A percentile compares a stretch with the other conserved stretches of the same genome.
Conservation (phyloP, 2,797 vertebrate species). For the Miichthys miiuy region DNA sequence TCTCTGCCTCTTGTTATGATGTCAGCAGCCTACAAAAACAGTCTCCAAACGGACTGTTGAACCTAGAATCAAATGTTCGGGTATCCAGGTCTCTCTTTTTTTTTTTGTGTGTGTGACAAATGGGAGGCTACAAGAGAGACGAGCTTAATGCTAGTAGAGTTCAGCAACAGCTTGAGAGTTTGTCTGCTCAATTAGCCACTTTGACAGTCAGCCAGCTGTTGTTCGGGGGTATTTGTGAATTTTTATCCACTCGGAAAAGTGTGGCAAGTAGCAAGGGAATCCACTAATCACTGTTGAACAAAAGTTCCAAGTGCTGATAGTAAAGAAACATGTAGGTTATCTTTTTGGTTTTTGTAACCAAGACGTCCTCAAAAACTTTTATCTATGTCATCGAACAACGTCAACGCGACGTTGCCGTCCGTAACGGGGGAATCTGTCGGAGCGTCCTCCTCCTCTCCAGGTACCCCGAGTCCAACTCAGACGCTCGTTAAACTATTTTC, state of each 20-base stretch:
- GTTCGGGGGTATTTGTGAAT: slow-evolving; percentile 3
- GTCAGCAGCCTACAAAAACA: slow-evolving; percentile 46
- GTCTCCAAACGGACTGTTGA: slow-evolving; percentile 41
- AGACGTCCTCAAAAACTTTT: background rate
- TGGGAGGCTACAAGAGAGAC: background rate
- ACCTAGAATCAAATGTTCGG: slow-evolving; percentile 20
- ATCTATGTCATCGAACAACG: too few species aligned
- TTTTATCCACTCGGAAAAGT: background rate
- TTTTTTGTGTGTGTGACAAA: background rate
- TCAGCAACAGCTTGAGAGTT: background rate
- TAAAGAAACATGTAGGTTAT: background rate
- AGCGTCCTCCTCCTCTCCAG: background rate
- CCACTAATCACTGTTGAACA: background rate
- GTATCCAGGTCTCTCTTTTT: slow-evolving; percentile 39
- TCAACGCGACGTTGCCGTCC: background rate
- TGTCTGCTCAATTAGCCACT: slow-evolving; percentile 1
- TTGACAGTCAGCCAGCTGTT: slow-evolving; percentile 18
- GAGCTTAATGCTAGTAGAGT: slow-evolving; percentile 7
- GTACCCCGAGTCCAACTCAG: slow-evolving; percentile 3
- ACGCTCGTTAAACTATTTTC: slow-evolving; percentile 17
- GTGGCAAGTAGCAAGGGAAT: background rate
- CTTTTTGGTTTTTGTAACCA: background rate
- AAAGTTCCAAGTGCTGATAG: background rate
- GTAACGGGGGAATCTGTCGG: background rate
- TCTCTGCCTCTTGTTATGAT: slow-evolving; percentile 21